These are phyloP conservation scores for Danio tinwini DNA, from an alignment of 2,797 vertebrate genomes.

Conservation along the genomic window DNA sequence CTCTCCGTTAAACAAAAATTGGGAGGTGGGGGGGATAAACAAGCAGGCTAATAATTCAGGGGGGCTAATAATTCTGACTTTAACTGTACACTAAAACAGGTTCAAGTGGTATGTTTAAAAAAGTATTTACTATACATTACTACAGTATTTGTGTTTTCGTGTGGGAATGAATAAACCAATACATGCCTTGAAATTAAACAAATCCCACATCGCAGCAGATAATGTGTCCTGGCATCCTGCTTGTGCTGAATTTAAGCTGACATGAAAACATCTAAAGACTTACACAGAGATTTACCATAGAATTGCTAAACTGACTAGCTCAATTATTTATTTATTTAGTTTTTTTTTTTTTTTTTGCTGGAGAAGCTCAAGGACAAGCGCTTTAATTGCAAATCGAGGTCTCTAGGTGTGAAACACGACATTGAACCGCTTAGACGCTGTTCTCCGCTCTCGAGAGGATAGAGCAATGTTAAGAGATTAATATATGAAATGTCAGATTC, in stretches of 20 bases:
- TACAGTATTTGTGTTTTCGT: too few species aligned
- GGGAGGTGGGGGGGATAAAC: too few species aligned
- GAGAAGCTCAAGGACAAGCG: constrained; percentile 15
- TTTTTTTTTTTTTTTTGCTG: neutral
- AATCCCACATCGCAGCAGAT: neutral
- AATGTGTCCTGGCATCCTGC: neutral
- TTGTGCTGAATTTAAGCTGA: neutral
- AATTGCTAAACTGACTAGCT: neutral
- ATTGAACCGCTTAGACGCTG: constrained; percentile 2
- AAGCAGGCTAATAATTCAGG: too few species aligned
- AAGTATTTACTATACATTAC: too few species aligned
- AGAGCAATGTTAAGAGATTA: constrained; percentile 20
- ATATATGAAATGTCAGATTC: constrained; percentile 13
- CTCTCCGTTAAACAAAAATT: too few species aligned
- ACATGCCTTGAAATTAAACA: neutral
- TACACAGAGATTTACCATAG: neutral
- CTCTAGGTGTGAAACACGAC: constrained; percentile 16
- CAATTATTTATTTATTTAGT: neutral
- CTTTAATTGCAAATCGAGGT: constrained; percentile 46
- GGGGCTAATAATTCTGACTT: too few species aligned
- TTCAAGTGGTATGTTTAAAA: too few species aligned
- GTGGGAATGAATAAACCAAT: too few species aligned
- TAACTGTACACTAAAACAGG: too few species aligned
- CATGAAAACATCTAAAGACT: neutral
- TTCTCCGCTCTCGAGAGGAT: constrained; percentile 21